Evolutionary conservation across 1,140 invertebrate species (phyloP).

Genomic region (Achatina immaculata): DNA sequence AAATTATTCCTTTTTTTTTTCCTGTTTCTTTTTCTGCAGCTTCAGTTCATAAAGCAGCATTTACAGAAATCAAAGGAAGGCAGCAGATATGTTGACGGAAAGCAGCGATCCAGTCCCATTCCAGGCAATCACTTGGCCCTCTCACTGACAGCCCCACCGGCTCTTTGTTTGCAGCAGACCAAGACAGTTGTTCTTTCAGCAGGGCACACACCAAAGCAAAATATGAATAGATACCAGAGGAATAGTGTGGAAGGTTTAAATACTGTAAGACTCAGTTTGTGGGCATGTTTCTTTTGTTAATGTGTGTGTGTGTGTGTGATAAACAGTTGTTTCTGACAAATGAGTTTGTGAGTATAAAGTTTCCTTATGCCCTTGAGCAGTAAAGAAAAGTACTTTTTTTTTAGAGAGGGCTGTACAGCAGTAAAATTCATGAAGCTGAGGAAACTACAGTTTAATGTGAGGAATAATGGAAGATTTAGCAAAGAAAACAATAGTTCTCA

Average conservation of each 20-base stretch:
- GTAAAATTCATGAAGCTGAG: no score
- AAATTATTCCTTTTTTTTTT: no score
- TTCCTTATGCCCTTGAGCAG: no score
- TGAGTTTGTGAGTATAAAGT: no score
- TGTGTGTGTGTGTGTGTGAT: background rate
- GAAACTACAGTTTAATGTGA: no score
- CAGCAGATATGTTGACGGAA: conserved; percentile 54
- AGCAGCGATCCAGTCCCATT: conserved; percentile 63
- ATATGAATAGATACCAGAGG: conserved; percentile 75
- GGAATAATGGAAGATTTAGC: no score
- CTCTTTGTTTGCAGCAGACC: conserved; percentile 44
- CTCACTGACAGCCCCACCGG: conserved; percentile 55
- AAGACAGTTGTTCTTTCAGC: conserved; percentile 70
- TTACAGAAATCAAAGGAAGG: conserved; percentile 66
- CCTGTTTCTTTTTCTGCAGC: conserved; percentile 21
- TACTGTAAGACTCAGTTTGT: conserved; percentile 71
- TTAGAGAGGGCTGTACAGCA: no score
- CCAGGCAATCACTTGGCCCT: conserved; percentile 66
- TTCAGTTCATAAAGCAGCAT: conserved; percentile 58
- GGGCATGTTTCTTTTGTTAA: background rate
- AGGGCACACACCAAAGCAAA: conserved; percentile 74
- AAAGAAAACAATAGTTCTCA: no score
- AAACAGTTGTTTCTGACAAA: no score
- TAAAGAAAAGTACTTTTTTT: no score
- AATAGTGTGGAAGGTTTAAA: conserved; percentile 88